Evolutionary conservation across 1,140 invertebrate genomes (phyloP).

Genomic region (Drosophila setifemur): DNA sequence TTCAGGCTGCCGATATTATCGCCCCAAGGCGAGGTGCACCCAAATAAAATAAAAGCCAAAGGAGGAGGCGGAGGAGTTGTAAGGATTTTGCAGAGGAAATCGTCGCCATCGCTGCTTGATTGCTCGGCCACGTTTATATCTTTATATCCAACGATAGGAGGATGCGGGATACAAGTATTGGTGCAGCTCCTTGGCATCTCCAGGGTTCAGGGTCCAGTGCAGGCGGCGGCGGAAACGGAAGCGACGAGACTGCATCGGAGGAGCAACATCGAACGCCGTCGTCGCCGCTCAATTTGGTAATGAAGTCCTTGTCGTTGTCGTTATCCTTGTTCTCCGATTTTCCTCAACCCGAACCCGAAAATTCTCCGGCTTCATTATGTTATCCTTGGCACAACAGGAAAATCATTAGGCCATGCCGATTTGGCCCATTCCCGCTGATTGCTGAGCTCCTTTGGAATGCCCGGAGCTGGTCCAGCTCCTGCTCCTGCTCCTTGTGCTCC

Average conservation of each 20-base stretch:
- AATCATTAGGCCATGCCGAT: slow-evolving; percentile 78
- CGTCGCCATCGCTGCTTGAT: slow-evolving; percentile 66
- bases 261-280: slow-evolving; percentile 47
- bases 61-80: not conserved
- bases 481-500: not conserved
- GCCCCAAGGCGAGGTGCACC: slow-evolving; percentile 23
- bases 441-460: slow-evolving; percentile 24
- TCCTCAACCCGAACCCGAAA: not conserved
- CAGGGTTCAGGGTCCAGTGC: slow-evolving; percentile 43
- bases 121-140: slow-evolving; percentile 75
- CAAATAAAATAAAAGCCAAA: not conserved
- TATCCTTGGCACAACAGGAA: slow-evolving; percentile 76
- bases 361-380: slow-evolving; percentile 65
- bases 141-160: slow-evolving; percentile 46
- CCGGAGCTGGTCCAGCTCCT: not conserved
- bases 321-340: slow-evolving; percentile 17
- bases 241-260: slow-evolving; percentile 34
- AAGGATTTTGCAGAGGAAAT: slow-evolving; percentile 65
- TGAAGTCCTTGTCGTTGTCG: slow-evolving; percentile 65
- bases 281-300: slow-evolving; percentile 78
- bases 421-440: slow-evolving; percentile 65
- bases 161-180: slow-evolving; percentile 41
- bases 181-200: slow-evolving; percentile 63
- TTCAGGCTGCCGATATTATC: slow-evolving; percentile 52
- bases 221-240: slow-evolving; percentile 76